Percentiles rank a stretch among this genome's conserved stretches.
Evolutionary conservation across 2,888 invertebrate species (phyloP).

Genomic region (Ophioninae sp.): DNA sequence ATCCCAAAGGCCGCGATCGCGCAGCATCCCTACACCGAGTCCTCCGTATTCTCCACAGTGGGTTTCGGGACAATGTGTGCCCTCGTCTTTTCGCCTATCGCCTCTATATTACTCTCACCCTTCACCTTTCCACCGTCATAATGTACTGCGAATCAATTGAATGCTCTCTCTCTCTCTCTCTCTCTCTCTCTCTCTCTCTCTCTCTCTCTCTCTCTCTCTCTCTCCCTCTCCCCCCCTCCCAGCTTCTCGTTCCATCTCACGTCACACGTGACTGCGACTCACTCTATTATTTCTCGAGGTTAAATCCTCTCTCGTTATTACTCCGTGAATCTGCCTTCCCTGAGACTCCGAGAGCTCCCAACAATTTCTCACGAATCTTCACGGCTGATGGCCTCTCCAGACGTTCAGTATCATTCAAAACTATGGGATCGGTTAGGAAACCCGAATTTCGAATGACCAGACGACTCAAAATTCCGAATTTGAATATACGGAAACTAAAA

Average conservation of each 20-base stretch:
- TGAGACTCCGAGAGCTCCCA: no score
- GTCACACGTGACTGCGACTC: not conserved
- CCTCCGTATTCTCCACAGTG: constrained; percentile 49
- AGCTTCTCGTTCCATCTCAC: not conserved
- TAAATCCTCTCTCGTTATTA: constrained; percentile 30
- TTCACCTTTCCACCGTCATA: constrained; percentile 50
- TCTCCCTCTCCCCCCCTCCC: not conserved
- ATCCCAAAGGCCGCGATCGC: not conserved
- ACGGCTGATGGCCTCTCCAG: no score
- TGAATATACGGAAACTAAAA: no score
- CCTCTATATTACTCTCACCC: constrained; percentile 35
- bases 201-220: constrained; percentile 8
- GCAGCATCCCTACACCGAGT: constrained; percentile 20
- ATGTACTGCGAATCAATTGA: constrained; percentile 56
- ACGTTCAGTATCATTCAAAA: no score
- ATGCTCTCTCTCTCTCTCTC: constrained; percentile 21
- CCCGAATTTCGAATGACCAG: no score
- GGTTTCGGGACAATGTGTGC: constrained; percentile 59
- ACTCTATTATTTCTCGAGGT: constrained; percentile 50
- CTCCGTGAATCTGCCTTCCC: no score
- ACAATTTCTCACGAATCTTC: no score
- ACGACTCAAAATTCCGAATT: no score
- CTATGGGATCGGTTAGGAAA: no score
- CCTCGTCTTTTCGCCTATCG: constrained; percentile 38
- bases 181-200: constrained; percentile 15